Evolutionary conservation across 2,888 invertebrate species (phyloP).

Genomic region (Petrolisthes manimaculis): DNA sequence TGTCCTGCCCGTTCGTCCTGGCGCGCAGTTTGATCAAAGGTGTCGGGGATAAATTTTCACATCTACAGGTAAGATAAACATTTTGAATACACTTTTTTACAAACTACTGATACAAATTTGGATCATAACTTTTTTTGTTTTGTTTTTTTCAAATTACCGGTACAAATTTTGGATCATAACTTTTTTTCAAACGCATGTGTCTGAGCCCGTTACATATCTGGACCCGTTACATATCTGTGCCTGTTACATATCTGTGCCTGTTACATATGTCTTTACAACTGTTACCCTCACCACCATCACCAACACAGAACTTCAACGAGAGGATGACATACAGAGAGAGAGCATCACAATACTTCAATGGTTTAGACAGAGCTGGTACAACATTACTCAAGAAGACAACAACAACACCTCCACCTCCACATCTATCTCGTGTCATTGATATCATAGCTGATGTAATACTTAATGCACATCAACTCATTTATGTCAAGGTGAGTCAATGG

Average conservation of each 20-base stretch:
- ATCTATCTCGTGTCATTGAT: constrained; percentile 37
- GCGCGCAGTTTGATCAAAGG: constrained; percentile 30
- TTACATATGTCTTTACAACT: background rate
- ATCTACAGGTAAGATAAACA: constrained; percentile 6
- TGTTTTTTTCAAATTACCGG: too few species aligned
- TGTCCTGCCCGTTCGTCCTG: constrained; percentile 41
- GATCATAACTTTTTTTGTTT: background rate
- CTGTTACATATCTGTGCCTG: background rate
- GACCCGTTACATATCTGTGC: background rate
- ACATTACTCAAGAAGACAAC: constrained; percentile 49
- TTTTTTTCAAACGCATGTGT: too few species aligned
- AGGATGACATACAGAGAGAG: constrained; percentile 36
- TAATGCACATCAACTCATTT: constrained; percentile 44
- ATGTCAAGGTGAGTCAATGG: constrained; percentile 37
- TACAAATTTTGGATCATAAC: background rate
- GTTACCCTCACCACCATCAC: background rate
- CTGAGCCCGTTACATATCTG: too few species aligned
- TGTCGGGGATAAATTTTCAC: constrained; percentile 30
- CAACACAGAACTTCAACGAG: constrained; percentile 28
- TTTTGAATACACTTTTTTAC: too few species aligned
- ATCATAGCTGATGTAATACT: constrained; percentile 43
- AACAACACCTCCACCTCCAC: constrained; percentile 43
- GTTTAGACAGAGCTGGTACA: constrained; percentile 42
- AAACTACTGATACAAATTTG: background rate
- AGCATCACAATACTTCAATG: constrained; percentile 35